Evolutionary conservation across 2,113 vertebrate genomes (phyloP), one percentile per base, ranked within the genome.

Genomic region (Eonycteris spelaea): DNA sequence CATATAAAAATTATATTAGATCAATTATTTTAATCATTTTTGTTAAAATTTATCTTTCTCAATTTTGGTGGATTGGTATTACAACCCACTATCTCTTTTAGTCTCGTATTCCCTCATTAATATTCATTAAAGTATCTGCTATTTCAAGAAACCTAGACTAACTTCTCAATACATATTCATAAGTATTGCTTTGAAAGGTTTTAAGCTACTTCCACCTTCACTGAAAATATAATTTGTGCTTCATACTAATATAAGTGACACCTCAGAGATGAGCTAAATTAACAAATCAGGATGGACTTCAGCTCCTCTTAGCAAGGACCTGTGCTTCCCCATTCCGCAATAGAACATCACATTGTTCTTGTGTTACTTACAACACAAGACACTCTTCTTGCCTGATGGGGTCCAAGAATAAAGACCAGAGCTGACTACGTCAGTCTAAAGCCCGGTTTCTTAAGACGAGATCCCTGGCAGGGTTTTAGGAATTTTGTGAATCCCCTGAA

Each of bases 11-110:
- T 96, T 97, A 87, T 80, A 95, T 84, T 94, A 93, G 92, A 96
- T 95, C 30, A 75, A 96, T 97, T 97, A 96, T 82, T 98, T 96
- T 95, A 96, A 94, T 92, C 94, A 96, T 93, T 97, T 78, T 94
- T 95, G 89, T 93, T 93, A 88, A 94, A 98, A 97, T 86, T 78
- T 93, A 73, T 97, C 95, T 96, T 97, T 96, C 84, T 87, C 40
- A 96, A 95, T 84, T 97, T 97, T 40, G 2, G 55, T 92, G 19
- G 91, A 12, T 82, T 96, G 70, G 28, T 95, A 96, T 97, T 95
- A 91, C 90, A 97, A 92, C 18, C 55, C 19, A 16, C 13, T 95
- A 77, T 96, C 74, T 94, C 94, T 95, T 91, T 65, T 88, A 89
- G 91, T 94, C 18, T 45, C 35, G 67, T 75, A 95, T 85, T 45